Evolutionary conservation across 2,113 vertebrate genomes (phyloP), one percentile per base, ranked within the genome.

Genomic region (Rallus limicola): DNA sequence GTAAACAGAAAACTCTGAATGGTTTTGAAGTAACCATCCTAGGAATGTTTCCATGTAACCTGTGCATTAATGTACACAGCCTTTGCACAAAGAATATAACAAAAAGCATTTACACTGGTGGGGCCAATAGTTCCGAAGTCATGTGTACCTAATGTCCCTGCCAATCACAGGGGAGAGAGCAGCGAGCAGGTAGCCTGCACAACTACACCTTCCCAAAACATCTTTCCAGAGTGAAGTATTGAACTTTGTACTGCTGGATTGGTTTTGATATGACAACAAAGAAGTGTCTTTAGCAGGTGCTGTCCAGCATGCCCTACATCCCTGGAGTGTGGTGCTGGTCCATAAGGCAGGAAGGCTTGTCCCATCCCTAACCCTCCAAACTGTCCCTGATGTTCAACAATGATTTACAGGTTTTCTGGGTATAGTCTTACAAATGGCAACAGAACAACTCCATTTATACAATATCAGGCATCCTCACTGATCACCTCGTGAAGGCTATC

Each of bases 91-190:
- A 63, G 23, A 56, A 25, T 42, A 77, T 50, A 65, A 80, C 74
- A 25, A 44, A 74, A 92, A 93, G 38, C 56, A 79, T 72, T 94
- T 79, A 24, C 62, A n/a, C 16, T 76, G 78, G 46, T 53, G 92
- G 36, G 31, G 26, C 55, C 21, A 55, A 6, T 67, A 67, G n/a
- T 64, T 77, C 29, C 63, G 55, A 63, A 92, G 64, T 9, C 10
- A 1, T n/a, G 83, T 59, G 40, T 55, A 38, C 25, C 26, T 88
- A 29, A 50, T 23, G 11, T 23, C 67, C 59, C 31, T 77, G 18
- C 23, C 24, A 65, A 0, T 28, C 72, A 18, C 50, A 25, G 34
- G 20, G 62, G 23, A 91, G 34, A 58, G 2, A 4, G 48, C 34
- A 75, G 42, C 76, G 38, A 48, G 42, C 48, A 74, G 42, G 42